Evolutionary conservation across 2,888 invertebrate species (phyloP), one percentile per base, ranked within the genome.

Genomic region (Eupeodes latifasciatus): DNA sequence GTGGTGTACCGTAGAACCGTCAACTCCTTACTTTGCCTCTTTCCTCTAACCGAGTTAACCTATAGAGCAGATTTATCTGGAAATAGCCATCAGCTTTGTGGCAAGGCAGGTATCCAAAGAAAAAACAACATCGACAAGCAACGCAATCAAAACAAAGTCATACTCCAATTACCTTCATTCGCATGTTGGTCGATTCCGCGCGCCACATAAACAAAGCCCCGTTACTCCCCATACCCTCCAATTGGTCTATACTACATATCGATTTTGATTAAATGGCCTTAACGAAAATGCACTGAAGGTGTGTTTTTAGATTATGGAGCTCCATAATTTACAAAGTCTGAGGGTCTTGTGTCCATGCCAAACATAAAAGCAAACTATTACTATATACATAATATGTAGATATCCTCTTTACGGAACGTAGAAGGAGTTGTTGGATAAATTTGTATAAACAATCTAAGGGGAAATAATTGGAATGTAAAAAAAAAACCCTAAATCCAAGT

Each of bases 201-300:
- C 47, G 47, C 47, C 47, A 47, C 10, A 3, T 27, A 27, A 2
- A 27, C 27, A 27, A 27, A 27, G 12, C 47, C 47, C 10, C 47
- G 4, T 4, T 12, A 11, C 10, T 11, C 47, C 10, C 47, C 27
- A 27, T 47, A 10, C 11, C 47, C 10, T 10, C 27, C 10, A 5
- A 7, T n/a, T 16, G 36, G n/a, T 40, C 57, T 61, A 78, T 27
- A 27, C 61, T 76, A 64, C 40, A 16, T 87, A 87, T 83, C 79
- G 79, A 87, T 80, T 83, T 79, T 72, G 71, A 83, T 80, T 83
- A 87, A 87, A 83, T 87, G 86, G 86, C 67, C 83, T 80, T 83
- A 87, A 87, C 75, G 83, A 83, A 55, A 71, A 61, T 72, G 79
- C 86, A 76, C 61, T 40, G 79, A 83, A 83, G 86, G 85, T 85